These are phyloP conservation scores for Bombus balteatus DNA, from an alignment of 1,140 invertebrate genomes.

Conservation along the genomic window DNA sequence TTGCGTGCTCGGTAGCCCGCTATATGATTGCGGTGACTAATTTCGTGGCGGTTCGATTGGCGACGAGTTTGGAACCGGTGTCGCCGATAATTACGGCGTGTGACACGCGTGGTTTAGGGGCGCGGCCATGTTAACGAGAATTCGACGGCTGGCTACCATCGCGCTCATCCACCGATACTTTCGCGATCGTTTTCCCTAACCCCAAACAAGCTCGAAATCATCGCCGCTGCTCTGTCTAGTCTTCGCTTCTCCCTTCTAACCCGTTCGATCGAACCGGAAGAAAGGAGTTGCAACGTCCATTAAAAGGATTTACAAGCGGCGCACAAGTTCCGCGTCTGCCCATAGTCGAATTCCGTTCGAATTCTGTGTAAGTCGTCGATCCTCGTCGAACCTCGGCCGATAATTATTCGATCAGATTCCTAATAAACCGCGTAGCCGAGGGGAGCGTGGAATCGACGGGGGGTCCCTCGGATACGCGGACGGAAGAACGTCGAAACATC, in stretches of 20 bases:
- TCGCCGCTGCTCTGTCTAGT: accelerated
- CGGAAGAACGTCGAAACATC: constrained; percentile 43
- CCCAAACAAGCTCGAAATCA: no score
- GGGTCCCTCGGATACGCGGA: background rate
- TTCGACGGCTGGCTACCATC: background rate
- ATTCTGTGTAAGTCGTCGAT: constrained; percentile 6
- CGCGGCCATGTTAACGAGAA: background rate
- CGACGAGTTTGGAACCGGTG: background rate
- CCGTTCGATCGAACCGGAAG: no score
- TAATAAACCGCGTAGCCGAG: constrained; percentile 15
- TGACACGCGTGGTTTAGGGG: background rate
- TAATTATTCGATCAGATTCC: constrained; percentile 50
- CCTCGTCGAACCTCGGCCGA: background rate
- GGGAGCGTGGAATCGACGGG: background rate
- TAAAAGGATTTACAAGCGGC: background rate
- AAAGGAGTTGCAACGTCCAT: accelerated
- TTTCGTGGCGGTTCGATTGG: background rate
- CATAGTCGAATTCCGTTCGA: background rate
- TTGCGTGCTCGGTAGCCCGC: background rate
- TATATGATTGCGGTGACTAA: constrained; percentile 3
- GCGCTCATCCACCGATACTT: background rate
- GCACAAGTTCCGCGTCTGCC: no score
- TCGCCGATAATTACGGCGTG: background rate
- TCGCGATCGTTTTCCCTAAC: background rate
- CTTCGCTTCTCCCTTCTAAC: no score